Percentiles rank a stretch among this genome's conserved stretches.
Conservation (phyloP, 2,797 vertebrate genomes). For the Poeciliopsis gracilis region DNA sequence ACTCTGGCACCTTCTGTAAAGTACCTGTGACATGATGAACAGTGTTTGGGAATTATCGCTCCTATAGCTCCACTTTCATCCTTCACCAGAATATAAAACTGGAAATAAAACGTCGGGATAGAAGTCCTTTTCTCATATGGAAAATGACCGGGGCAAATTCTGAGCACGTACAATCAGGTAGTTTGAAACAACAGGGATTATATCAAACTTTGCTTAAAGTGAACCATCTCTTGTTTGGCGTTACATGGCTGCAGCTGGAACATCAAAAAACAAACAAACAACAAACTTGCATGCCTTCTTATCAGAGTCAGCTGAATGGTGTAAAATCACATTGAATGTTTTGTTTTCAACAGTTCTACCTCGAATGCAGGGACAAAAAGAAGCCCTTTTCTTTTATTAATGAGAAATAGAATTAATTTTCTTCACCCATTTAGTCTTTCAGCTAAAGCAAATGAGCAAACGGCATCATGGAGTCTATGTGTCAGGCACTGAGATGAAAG, state of each 20-base stretch:
- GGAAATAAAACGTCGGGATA: background rate
- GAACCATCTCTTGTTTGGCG: background rate
- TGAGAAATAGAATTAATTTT: background rate
- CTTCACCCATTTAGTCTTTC: background rate
- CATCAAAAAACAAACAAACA: background rate
- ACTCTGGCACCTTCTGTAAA: background rate
- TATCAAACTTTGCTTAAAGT: background rate
- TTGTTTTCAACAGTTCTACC: background rate
- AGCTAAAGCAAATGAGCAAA: constrained; percentile 8
- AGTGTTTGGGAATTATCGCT: background rate
- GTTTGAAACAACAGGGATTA: background rate
- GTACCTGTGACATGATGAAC: background rate
- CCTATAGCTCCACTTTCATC: background rate
- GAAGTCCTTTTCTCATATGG: background rate
- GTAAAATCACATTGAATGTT: background rate
- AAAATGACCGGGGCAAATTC: background rate
- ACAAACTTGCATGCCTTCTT: background rate
- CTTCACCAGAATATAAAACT: background rate
- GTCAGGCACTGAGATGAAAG: constrained; percentile 17
- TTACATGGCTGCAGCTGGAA: background rate
- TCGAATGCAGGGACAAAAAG: background rate
- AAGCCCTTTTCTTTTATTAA: background rate
- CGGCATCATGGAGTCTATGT: constrained; percentile 15
- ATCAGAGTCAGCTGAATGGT: background rate
- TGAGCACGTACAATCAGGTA: background rate